Conservation (phyloP, 2,113 vertebrate genomes). For the Etheostoma spectabile region DNA sequence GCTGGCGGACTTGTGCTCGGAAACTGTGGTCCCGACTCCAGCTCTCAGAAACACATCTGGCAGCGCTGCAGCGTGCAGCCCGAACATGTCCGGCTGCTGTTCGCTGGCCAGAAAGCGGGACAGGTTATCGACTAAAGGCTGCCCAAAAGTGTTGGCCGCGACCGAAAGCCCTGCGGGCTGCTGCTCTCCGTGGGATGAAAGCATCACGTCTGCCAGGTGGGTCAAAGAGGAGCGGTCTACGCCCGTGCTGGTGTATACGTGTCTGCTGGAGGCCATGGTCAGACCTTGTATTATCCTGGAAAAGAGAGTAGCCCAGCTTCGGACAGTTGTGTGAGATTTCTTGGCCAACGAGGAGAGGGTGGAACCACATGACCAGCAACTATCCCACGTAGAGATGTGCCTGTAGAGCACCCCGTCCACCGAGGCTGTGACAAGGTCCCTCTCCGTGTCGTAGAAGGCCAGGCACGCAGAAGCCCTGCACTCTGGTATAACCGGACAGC, state of each 20-base stretch:
- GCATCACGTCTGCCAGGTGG: background rate
- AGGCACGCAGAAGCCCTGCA: background rate
- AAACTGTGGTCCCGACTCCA: background rate
- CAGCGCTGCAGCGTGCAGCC: background rate
- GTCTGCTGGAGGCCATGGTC: background rate
- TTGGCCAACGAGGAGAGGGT: background rate
- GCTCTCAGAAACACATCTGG: background rate
- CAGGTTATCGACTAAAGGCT: conserved; percentile 9
- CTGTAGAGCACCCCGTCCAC: conserved; percentile 20
- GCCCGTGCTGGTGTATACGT: background rate
- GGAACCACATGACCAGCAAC: background rate
- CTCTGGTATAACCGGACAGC: conserved; percentile 5
- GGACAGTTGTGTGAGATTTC: background rate
- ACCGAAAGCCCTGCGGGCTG: background rate
- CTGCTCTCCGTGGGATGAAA: background rate
- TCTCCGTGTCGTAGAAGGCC: conserved; percentile 24
- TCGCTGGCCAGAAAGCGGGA: background rate
- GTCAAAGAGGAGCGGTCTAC: background rate
- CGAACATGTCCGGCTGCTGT: background rate
- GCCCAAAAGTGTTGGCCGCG: background rate
- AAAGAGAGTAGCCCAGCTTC: conserved; percentile 9
- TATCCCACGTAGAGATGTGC: background rate
- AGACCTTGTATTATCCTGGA: background rate
- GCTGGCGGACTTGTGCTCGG: background rate
- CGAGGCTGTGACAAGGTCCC: background rate